phyloP scores from a whole-genome alignment of 2,797 vertebrate genomes.

The Pantherophis alleghaniensis region DNA sequence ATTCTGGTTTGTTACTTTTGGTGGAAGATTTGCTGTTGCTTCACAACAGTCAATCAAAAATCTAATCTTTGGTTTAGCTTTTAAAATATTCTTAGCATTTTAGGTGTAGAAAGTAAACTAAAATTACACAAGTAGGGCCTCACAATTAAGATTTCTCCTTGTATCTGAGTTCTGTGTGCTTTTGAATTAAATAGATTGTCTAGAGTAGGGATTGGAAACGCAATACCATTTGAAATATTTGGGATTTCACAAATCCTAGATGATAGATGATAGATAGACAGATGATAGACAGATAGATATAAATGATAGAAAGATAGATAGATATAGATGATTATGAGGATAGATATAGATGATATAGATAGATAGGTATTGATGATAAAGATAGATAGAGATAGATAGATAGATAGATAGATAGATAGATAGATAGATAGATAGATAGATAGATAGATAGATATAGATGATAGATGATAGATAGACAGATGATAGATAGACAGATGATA shows the following conservation, averaged over 20 bases:
- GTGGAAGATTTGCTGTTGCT: background rate
- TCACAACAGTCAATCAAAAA: background rate
- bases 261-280: too few species aligned
- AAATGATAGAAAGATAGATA: too few species aligned
- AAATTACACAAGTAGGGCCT: background rate
- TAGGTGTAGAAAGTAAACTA: background rate
- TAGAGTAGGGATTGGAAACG: background rate
- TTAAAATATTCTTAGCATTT: background rate
- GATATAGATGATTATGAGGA: too few species aligned
- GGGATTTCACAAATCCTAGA: background rate
- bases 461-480: too few species aligned
- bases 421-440: too few species aligned
- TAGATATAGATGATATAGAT: too few species aligned
- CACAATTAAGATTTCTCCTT: background rate
- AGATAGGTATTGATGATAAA: too few species aligned
- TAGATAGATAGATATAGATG: too few species aligned
- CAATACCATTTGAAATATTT: background rate
- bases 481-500: too few species aligned
- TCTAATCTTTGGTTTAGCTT: background rate
- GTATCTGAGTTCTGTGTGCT: background rate
- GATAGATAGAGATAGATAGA: too few species aligned
- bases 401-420: too few species aligned
- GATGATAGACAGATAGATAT: too few species aligned
- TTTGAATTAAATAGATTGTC: background rate
- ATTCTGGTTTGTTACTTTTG: background rate